A percentile compares a stretch with the other conserved stretches of the same genome.
These are phyloP conservation scores for Nysson spinosus DNA, from an alignment of 2,888 invertebrate species.

Conservation along the genomic window DNA sequence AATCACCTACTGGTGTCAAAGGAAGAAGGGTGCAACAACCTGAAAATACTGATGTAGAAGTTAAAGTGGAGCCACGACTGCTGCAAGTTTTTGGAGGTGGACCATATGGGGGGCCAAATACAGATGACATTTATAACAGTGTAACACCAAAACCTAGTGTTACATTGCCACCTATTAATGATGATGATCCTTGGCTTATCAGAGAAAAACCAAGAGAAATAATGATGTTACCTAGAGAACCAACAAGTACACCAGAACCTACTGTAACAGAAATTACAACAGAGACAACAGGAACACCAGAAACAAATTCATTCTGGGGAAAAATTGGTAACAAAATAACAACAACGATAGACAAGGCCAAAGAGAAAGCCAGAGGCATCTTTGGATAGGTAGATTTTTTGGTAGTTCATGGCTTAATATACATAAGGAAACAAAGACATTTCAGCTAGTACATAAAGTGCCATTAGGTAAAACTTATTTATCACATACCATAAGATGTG, in stretches of 20 bases:
- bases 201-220: conserved; percentile 51
- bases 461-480: conserved; percentile 32
- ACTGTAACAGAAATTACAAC: conserved; percentile 32
- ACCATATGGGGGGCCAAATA: conserved; percentile 57
- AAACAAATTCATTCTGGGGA: conserved; percentile 80
- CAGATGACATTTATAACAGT: conserved; percentile 55
- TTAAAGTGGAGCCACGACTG: conserved; percentile 57
- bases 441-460: not conserved
- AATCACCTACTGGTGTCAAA: not conserved
- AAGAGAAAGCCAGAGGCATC: conserved; percentile 79
- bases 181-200: conserved; percentile 64
- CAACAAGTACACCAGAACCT: conserved; percentile 28
- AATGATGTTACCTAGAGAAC: conserved; percentile 37
- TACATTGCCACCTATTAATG: conserved; percentile 56
- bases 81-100: conserved; percentile 69
- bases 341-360: conserved; percentile 79
- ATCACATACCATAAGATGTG: conserved; percentile 15
- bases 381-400: conserved; percentile 60
- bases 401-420: conserved; percentile 13
- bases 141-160: conserved; percentile 63
- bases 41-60: conserved; percentile 2
- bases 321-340: conserved; percentile 79
- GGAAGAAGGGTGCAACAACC: conserved; percentile 3
- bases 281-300: conserved; percentile 58
- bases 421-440: conserved; percentile 10